Percentiles rank a stretch among this genome's conserved stretches.
phyloP scores from a whole-genome alignment of 1,140 invertebrate species.

The Bemisia tabaci region DNA sequence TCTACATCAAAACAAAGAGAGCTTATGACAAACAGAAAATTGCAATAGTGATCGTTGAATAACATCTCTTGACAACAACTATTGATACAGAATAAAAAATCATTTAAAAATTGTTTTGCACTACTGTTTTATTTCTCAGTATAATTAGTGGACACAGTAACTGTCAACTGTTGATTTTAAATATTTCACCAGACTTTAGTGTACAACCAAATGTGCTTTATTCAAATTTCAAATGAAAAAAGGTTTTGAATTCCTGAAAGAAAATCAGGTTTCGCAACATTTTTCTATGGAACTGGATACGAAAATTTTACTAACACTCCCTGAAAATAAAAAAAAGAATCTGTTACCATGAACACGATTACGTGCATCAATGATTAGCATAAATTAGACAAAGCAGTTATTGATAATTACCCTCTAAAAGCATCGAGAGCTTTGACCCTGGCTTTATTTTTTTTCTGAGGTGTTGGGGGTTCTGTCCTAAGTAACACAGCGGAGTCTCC shows the following conservation, averaged over 20 bases:
- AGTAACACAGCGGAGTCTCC: conserved; percentile 11
- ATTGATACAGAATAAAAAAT: not conserved
- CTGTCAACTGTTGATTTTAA: too few species aligned
- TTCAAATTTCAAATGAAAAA: too few species aligned
- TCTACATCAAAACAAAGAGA: not conserved
- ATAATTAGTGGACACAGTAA: too few species aligned
- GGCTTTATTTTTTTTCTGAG: conserved; percentile 7
- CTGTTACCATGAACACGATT: too few species aligned
- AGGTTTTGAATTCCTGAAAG: too few species aligned
- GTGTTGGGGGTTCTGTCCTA: conserved; percentile 8
- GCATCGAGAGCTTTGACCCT: conserved; percentile 14
- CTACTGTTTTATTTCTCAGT: not conserved
- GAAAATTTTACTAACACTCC: too few species aligned
- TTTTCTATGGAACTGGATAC: not conserved
- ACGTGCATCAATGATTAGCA: too few species aligned
- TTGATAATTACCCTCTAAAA: conserved; percentile 17
- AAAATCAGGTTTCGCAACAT: not conserved
- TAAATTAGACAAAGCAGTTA: too few species aligned
- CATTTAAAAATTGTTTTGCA: not conserved
- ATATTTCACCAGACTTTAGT: too few species aligned
- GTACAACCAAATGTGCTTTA: too few species aligned
- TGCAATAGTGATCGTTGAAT: not conserved
- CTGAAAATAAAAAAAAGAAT: too few species aligned
- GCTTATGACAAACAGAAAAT: not conserved
- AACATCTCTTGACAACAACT: not conserved